A percentile compares a stretch with the other conserved stretches of the same genome.
Evolutionary conservation across 2,797 vertebrate species (phyloP).

Genomic region (Eleutherodactylus coqui): DNA sequence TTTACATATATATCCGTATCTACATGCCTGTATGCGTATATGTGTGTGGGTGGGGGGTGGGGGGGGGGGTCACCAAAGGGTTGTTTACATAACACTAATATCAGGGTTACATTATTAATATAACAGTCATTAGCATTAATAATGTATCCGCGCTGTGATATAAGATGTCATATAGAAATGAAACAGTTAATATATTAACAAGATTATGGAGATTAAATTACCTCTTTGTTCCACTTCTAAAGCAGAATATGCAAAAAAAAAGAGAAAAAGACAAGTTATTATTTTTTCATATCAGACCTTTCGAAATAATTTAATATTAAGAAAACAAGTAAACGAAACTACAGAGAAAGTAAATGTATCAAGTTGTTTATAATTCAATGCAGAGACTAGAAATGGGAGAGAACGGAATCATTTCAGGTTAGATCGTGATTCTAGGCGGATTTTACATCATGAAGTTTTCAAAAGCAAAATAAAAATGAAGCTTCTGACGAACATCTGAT

Average conservation of each 20-base stretch:
- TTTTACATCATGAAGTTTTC: too few relatives aligned
- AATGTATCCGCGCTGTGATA: too few relatives aligned
- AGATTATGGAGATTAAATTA: constrained; percentile 88
- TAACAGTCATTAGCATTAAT: too few relatives aligned
- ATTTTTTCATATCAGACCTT: not conserved
- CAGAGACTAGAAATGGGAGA: not conserved
- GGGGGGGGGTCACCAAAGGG: too few relatives aligned
- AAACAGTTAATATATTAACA: not conserved
- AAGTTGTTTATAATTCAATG: not conserved
- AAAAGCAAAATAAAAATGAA: not conserved
- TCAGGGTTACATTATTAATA: too few relatives aligned
- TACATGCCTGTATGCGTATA: too few relatives aligned
- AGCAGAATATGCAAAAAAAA: constrained; percentile 86
- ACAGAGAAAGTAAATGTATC: not conserved
- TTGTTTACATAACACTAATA: too few relatives aligned
- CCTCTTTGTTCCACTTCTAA: constrained; percentile 99
- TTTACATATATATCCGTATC: too few relatives aligned
- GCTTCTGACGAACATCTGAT: too few relatives aligned
- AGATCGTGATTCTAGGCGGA: too few relatives aligned
- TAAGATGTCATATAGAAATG: not conserved
- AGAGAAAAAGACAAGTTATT: constrained; percentile 77
- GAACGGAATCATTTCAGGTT: too few relatives aligned
- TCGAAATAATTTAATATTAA: not conserved
- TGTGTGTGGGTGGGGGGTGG: too few relatives aligned
- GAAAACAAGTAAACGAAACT: not conserved